These are phyloP conservation scores for Platycnemis pennipes DNA, from an alignment of 2,888 invertebrate species.

Conservation along the genomic window DNA sequence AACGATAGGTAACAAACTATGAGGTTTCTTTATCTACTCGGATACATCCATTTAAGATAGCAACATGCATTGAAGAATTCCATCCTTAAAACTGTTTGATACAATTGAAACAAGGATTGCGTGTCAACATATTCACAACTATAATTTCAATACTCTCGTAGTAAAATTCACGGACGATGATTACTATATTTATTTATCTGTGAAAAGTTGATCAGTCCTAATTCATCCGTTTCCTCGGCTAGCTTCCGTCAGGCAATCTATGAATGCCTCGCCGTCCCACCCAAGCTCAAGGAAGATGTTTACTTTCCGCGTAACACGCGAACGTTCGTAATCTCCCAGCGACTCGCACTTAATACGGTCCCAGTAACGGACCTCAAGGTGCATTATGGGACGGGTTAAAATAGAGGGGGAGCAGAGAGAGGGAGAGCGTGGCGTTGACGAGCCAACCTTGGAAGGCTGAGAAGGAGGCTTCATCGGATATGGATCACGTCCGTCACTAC, in stretches of 20 bases:
- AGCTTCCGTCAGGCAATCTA: background rate
- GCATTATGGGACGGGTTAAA: background rate
- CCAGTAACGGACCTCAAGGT: slow-evolving; percentile 2
- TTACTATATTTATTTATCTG: no score
- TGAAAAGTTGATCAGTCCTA: background rate
- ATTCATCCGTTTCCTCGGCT: background rate
- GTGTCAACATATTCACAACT: no score
- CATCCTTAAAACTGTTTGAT: no score
- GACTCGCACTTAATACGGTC: slow-evolving; percentile 4
- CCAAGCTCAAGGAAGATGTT: background rate
- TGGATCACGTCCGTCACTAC: slow-evolving; percentile 23
- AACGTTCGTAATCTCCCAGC: background rate
- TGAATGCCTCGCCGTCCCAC: background rate
- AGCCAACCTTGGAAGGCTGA: background rate
- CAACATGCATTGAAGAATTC: no score
- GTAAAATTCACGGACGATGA: no score
- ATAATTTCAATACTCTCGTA: no score
- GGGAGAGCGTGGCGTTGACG: background rate
- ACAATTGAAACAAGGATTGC: no score
- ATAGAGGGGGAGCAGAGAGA: no score
- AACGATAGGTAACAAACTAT: no score
- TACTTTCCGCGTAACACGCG: background rate
- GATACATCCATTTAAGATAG: no score
- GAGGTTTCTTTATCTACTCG: no score
- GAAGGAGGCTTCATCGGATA: slow-evolving; percentile 22